Conservation (phyloP, 1,140 invertebrate species). For the Xylocopa sonorina region DNA sequence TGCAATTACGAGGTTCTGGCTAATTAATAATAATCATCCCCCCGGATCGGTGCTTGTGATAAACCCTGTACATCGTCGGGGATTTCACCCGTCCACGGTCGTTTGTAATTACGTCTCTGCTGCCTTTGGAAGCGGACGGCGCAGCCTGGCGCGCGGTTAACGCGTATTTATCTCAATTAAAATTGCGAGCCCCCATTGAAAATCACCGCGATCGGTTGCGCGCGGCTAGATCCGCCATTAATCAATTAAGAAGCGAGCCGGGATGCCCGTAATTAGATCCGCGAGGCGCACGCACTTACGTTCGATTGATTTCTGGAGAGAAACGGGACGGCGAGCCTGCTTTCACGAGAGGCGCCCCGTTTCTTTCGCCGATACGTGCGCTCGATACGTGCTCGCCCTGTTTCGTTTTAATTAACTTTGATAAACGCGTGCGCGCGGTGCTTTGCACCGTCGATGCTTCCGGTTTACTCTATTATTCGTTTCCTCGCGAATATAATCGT, state of each 20-base stretch:
- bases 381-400: background rate
- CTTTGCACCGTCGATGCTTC: too few relatives aligned
- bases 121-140: conserved; percentile 5
- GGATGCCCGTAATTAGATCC: conserved; percentile 29
- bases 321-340: too few relatives aligned
- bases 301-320: conserved; percentile 28
- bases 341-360: too few relatives aligned
- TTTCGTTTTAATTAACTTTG: background rate
- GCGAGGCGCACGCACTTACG: background rate
- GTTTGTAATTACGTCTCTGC: conserved; percentile 46
- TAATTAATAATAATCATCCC: conserved; percentile 56
- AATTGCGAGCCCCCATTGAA: conserved; percentile 36
- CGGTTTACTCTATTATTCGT: too few relatives aligned
- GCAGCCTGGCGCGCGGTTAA: conserved; percentile 21
- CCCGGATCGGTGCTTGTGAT: conserved; percentile 29
- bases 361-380: background rate
- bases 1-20: conserved; percentile 26
- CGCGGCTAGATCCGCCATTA: conserved; percentile 15
- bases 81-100: conserved; percentile 10
- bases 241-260: conserved; percentile 29
- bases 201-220: conserved; percentile 26
- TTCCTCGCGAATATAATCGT: too few relatives aligned
- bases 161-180: conserved; percentile 57
- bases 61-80: conserved; percentile 35
- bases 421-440: background rate